Percentiles rank a stretch among this genome's conserved stretches.
Conservation (phyloP, 1,140 invertebrate species). For the Drosophila jambulina region DNA sequence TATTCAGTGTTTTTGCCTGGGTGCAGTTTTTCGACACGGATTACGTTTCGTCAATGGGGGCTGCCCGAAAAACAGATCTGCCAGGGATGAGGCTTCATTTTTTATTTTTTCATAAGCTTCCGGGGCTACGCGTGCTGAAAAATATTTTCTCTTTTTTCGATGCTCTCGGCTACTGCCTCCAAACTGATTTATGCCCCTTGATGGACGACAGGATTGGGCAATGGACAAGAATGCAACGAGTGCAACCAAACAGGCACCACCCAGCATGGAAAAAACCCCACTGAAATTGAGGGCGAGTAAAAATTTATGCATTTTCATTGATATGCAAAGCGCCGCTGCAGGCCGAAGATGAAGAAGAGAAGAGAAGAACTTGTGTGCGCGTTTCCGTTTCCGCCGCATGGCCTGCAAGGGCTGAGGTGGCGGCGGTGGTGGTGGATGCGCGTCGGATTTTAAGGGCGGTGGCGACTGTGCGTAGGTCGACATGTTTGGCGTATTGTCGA, state of each 20-base stretch:
- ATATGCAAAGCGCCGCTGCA: constrained; percentile 76
- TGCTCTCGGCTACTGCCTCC: constrained; percentile 24
- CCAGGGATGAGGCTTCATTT: constrained; percentile 23
- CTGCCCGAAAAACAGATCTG: constrained; percentile 29
- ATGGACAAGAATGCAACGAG: constrained; percentile 54
- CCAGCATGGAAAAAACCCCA: constrained; percentile 21
- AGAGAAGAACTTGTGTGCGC: constrained; percentile 73
- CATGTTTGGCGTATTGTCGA: constrained; percentile 82
- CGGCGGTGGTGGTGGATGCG: constrained; percentile 8
- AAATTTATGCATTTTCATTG: constrained; percentile 85
- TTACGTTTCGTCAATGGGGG: constrained; percentile 62
- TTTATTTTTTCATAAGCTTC: constrained; percentile 70
- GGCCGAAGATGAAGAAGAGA: constrained; percentile 68
- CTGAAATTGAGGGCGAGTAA: constrained; percentile 56
- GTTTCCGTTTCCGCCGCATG: constrained; percentile 77
- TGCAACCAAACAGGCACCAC: constrained; percentile 61
- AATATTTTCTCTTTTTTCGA: constrained; percentile 37
- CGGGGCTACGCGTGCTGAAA: constrained; percentile 44
- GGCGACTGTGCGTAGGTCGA: constrained; percentile 62
- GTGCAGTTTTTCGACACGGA: constrained; percentile 67
- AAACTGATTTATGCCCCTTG: constrained; percentile 83
- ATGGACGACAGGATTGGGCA: constrained; percentile 67
- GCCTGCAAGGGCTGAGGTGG: constrained; percentile 9
- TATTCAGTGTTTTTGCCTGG: constrained; percentile 81
- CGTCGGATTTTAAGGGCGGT: constrained; percentile 34